Evolutionary conservation across 2,797 vertebrate genomes (phyloP).

Genomic region (Acrocephalus scirpaceus): DNA sequence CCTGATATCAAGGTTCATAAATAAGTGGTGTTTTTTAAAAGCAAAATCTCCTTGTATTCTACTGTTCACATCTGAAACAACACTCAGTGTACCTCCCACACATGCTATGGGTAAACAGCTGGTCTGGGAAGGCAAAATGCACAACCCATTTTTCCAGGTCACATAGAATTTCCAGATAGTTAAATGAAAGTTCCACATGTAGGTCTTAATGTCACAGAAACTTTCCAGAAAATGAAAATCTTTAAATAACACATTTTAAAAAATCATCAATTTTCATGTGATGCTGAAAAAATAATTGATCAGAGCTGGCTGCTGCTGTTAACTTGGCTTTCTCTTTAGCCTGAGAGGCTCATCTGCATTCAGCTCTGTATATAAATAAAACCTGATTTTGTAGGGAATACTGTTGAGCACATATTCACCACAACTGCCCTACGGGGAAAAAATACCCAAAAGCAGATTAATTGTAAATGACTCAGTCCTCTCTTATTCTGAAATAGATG

Average conservation of each 20-base stretch:
- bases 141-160: neutral
- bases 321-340: neutral
- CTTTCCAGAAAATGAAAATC: neutral
- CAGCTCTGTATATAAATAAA: neutral
- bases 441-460: neutral
- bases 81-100: neutral
- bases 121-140: neutral
- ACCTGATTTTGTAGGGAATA: neutral
- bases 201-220: neutral
- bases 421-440: neutral
- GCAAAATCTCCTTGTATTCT: neutral
- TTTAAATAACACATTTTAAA: slow-evolving; percentile 14
- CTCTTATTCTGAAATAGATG: slow-evolving; percentile 14
- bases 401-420: neutral
- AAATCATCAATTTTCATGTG: neutral
- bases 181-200: neutral
- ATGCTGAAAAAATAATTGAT: slow-evolving; percentile 22
- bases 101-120: neutral
- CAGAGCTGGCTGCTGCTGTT: neutral
- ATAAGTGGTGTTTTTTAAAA: neutral
- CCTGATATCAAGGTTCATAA: slow-evolving; percentile 10
- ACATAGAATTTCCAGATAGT: neutral
- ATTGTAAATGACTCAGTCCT: neutral
- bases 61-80: neutral
- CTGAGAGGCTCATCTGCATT: neutral